Evolutionary conservation across 2,888 invertebrate genomes (phyloP).

Genomic region (Nomada flava): DNA sequence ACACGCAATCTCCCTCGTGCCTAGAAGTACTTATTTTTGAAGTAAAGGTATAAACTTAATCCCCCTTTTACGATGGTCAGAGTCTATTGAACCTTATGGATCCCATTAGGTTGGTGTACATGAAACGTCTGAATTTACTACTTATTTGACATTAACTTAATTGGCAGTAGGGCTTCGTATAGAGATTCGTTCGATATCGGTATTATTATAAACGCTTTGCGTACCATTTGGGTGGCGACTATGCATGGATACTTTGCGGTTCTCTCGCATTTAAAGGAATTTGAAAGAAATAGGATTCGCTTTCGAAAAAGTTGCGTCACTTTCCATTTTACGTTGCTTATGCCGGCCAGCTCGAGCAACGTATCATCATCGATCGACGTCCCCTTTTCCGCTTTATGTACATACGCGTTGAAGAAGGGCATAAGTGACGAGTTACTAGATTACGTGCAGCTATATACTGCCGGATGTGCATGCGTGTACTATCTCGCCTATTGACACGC

Average conservation of each 20-base stretch:
- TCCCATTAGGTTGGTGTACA: too few species aligned
- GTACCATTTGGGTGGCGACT: too few species aligned
- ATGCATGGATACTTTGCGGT: not conserved
- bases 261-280: not conserved
- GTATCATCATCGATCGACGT: slow-evolving; percentile 52
- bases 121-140: too few species aligned
- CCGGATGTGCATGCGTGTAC: slow-evolving; percentile 53
- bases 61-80: too few species aligned
- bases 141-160: too few species aligned
- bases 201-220: too few species aligned
- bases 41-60: too few species aligned
- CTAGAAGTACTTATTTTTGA: too few species aligned
- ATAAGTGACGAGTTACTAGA: slow-evolving; percentile 46
- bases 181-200: not conserved
- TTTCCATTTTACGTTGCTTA: slow-evolving; percentile 73
- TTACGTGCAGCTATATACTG: slow-evolving; percentile 20
- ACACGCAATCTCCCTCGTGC: too few species aligned
- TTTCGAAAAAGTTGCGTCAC: slow-evolving; percentile 66
- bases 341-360: slow-evolving; percentile 33
- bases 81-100: too few species aligned
- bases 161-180: too few species aligned
- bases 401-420: slow-evolving; percentile 51
- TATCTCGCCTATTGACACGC: slow-evolving; percentile 62
- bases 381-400: slow-evolving; percentile 63
- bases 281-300: not conserved